Evolutionary conservation across 2,888 invertebrate genomes (phyloP).

Genomic region (Ennomos quercinarius): DNA sequence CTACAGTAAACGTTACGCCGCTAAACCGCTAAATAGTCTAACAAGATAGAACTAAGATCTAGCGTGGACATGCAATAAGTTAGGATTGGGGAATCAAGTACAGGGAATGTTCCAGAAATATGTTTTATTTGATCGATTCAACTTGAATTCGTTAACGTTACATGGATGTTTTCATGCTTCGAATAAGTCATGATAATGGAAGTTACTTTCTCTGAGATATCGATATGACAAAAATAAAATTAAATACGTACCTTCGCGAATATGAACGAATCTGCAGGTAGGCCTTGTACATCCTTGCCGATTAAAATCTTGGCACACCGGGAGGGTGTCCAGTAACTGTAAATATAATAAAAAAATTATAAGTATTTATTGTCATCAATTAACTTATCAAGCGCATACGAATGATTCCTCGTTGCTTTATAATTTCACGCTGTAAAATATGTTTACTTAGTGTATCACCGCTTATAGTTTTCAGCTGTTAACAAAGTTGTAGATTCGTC

Average conservation of each 20-base stretch:
- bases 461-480: neutral
- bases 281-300: conserved; percentile 97
- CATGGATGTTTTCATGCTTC: conserved; percentile 22
- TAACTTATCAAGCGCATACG: conserved; percentile 55
- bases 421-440: neutral
- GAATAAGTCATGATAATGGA: conserved; percentile 23
- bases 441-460: neutral
- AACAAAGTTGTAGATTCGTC: conserved; percentile 14
- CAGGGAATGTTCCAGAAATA: conserved; percentile 15
- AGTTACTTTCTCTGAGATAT: conserved; percentile 5
- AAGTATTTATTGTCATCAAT: conserved; percentile 58
- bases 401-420: conserved; percentile 53
- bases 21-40: conserved; percentile 10
- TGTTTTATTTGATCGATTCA: conserved; percentile 13
- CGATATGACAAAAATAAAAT: conserved; percentile 11
- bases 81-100: conserved; percentile 16
- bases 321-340: conserved; percentile 99
- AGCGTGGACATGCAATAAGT: conserved; percentile 29
- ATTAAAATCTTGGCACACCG: conserved; percentile 99
- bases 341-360: conserved; percentile 79
- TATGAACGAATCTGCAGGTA: conserved; percentile 99
- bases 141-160: conserved; percentile 5
- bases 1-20: conserved; percentile 24
- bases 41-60: conserved; percentile 25
- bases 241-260: conserved; percentile 92